Conservation (phyloP, 2,797 vertebrate species). For the Cossypha heuglini region DNA sequence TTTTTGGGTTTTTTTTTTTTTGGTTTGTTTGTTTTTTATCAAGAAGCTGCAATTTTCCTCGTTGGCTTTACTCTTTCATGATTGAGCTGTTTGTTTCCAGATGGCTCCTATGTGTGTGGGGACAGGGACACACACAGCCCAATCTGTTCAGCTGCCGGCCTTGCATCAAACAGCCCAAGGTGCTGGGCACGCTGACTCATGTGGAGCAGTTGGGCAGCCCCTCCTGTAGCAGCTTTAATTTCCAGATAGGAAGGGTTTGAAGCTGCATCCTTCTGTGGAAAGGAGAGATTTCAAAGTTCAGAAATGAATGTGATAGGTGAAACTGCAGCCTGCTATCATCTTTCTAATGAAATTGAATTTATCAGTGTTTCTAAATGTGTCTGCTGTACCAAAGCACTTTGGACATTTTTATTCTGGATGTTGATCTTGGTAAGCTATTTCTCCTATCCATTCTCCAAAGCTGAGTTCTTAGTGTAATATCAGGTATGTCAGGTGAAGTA, state of each 20-base stretch:
- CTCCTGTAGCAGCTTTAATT: background rate
- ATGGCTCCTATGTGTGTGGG: background rate
- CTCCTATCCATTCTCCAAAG: background rate
- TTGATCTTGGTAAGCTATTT: background rate
- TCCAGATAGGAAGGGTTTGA: background rate
- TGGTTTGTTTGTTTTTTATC: background rate
- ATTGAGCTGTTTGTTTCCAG: conserved; percentile 63
- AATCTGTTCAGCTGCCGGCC: conserved; percentile 43
- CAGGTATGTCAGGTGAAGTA: background rate
- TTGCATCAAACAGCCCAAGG: conserved; percentile 16
- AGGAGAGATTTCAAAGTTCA: background rate
- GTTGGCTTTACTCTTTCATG: conserved; percentile 27
- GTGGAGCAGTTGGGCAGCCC: background rate
- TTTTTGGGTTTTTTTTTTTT: background rate
- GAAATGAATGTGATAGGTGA: background rate
- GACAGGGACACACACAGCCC: background rate
- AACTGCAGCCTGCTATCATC: background rate
- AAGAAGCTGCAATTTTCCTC: background rate
- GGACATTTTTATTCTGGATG: background rate
- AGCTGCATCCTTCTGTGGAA: background rate
- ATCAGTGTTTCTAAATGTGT: background rate
- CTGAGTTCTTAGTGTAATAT: background rate
- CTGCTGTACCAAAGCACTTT: background rate
- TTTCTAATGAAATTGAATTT: background rate
- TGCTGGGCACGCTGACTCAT: background rate